Evolutionary conservation across 2,888 invertebrate species (phyloP).

Genomic region (Fabriciana adippe): DNA sequence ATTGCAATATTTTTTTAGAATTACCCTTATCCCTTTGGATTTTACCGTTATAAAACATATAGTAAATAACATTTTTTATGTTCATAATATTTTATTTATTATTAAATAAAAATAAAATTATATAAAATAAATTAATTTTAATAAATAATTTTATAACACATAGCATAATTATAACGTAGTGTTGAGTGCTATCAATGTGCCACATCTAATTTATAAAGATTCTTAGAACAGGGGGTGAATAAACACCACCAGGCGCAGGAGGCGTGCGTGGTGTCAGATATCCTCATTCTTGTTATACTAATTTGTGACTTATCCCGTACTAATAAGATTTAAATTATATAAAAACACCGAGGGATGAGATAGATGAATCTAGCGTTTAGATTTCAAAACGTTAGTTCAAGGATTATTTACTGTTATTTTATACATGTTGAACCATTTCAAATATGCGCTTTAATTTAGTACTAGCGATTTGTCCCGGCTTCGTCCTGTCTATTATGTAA

Average conservation of each 20-base stretch:
- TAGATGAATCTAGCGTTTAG: conserved; percentile 61
- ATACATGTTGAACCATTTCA: conserved; percentile 7
- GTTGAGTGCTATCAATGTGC: too few relatives aligned
- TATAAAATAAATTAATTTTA: too few relatives aligned
- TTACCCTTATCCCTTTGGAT: too few relatives aligned
- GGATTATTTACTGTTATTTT: conserved; percentile 47
- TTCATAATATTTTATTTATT: too few relatives aligned
- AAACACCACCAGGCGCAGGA: conserved; percentile 66
- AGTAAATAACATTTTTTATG: too few relatives aligned
- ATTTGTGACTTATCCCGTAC: conserved; percentile 13
- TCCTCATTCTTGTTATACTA: conserved; percentile 41
- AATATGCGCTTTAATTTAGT: neutral
- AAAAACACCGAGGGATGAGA: conserved; percentile 38
- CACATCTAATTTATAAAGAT: conserved; percentile 20
- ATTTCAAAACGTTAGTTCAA: conserved; percentile 55
- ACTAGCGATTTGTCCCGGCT: neutral
- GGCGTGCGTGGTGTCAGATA: conserved; percentile 69
- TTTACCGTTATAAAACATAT: too few relatives aligned
- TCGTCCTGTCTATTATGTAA: neutral
- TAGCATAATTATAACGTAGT: too few relatives aligned
- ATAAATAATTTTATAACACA: too few relatives aligned
- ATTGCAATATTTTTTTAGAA: too few relatives aligned
- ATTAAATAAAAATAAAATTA: too few relatives aligned
- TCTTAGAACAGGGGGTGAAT: conserved; percentile 57
- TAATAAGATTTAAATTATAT: conserved; percentile 25